These are phyloP conservation scores for Micronisus gabar DNA, from an alignment of 2,113 vertebrate species.

Conservation along the genomic window DNA sequence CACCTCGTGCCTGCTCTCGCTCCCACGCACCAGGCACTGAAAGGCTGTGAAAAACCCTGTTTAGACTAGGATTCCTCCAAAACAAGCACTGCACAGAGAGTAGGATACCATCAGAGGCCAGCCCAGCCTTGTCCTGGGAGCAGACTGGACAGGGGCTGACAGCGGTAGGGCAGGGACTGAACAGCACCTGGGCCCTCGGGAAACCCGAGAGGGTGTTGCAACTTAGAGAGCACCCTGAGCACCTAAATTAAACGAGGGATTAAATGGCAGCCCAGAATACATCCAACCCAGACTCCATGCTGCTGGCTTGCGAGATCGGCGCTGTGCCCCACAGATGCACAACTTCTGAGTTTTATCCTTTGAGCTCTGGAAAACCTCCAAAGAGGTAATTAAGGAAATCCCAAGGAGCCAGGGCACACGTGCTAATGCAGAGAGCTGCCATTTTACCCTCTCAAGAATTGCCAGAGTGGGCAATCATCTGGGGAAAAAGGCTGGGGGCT, in stretches of 20 bases:
- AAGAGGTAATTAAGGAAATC: not conserved
- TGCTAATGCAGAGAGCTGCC: not conserved
- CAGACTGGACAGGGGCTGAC: not conserved
- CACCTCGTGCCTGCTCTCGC: not conserved
- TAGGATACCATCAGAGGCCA: not conserved
- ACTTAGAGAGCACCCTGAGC: not conserved
- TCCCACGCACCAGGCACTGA: not conserved
- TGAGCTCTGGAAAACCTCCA: not conserved
- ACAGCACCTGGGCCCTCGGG: not conserved
- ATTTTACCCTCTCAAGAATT: not conserved
- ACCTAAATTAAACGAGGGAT: not conserved
- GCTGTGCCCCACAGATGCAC: not conserved
- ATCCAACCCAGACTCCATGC: not conserved
- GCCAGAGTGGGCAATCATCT: not conserved
- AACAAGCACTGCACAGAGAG: not conserved
- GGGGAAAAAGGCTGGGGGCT: not conserved
- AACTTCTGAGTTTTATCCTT: not conserved
- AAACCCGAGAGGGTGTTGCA: not conserved
- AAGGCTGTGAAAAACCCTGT: not conserved
- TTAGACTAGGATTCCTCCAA: not conserved
- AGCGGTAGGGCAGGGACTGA: not conserved
- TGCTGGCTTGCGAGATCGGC: rapidly evolving
- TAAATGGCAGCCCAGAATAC: not conserved
- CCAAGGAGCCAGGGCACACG: not conserved
- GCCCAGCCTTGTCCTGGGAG: not conserved